Evolutionary conservation across 1,140 invertebrate species (phyloP).

Genomic region (Drosophila tropicalis): DNA sequence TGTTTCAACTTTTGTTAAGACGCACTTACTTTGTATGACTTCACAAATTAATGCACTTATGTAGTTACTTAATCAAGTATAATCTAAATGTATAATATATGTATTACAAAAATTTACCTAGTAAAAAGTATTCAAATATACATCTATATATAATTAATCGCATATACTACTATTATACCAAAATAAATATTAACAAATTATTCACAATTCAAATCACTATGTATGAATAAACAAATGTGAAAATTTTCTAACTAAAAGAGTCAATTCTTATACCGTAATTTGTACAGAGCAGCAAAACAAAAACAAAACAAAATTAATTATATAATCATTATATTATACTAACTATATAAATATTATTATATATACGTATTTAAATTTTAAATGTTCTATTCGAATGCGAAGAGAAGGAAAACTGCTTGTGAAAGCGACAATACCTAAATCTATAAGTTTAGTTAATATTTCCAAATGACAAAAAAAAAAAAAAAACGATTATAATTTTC

Average conservation of each 20-base stretch:
- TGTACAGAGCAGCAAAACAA: slow-evolving; percentile 80
- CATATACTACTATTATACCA: slow-evolving; percentile 45
- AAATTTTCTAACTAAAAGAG: slow-evolving; percentile 83
- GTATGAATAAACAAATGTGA: slow-evolving; percentile 77
- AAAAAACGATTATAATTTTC: slow-evolving; percentile 17
- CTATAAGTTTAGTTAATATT: slow-evolving; percentile 58
- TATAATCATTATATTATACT: slow-evolving; percentile 43
- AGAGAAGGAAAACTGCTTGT: slow-evolving; percentile 73
- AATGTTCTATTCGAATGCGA: slow-evolving; percentile 7
- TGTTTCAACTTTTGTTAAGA: slow-evolving; percentile 32
- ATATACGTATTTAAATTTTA: slow-evolving; percentile 28
- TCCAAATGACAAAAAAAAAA: slow-evolving; percentile 12
- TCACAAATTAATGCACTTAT: slow-evolving; percentile 11
- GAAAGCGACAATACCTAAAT: slow-evolving; percentile 80
- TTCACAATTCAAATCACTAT: slow-evolving; percentile 78
- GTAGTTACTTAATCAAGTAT: slow-evolving; percentile 29
- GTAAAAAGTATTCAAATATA: slow-evolving; percentile 39
- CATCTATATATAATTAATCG: slow-evolving; percentile 32
- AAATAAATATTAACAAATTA: slow-evolving; percentile 52
- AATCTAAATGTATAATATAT: slow-evolving; percentile 46
- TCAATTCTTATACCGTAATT: slow-evolving; percentile 83
- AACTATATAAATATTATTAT: slow-evolving; percentile 35
- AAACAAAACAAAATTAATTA: slow-evolving; percentile 46
- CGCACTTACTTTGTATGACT: slow-evolving; percentile 55
- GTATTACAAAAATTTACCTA: slow-evolving; percentile 18